These are phyloP conservation scores for Trichechus manatus DNA, from an alignment of 2,113 vertebrate species.

Conservation along the genomic window DNA sequence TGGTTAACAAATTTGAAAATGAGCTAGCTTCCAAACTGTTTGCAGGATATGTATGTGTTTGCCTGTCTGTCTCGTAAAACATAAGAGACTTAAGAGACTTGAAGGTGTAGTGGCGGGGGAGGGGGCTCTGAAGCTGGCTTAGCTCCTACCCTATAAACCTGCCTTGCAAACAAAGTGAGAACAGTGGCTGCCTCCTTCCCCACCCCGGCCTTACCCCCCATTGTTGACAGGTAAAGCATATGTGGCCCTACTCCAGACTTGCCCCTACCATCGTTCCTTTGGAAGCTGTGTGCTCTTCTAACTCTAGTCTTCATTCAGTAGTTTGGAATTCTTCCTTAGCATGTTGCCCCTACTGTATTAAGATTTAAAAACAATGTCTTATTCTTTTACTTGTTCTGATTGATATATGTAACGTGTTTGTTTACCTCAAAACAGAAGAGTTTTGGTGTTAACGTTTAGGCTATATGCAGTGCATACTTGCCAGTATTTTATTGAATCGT, in stretches of 20 bases:
- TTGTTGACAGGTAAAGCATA: not conserved
- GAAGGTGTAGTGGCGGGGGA: not conserved
- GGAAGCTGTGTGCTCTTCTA: not conserved
- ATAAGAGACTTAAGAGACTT: not conserved
- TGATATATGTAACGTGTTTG: not conserved
- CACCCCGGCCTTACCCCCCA: not conserved
- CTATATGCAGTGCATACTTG: not conserved
- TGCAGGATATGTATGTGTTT: not conserved
- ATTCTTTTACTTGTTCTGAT: constrained; percentile 2
- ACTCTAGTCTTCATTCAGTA: not conserved
- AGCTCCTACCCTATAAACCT: not conserved
- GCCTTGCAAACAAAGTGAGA: not conserved
- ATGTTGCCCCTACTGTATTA: not conserved
- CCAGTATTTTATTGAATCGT: not conserved
- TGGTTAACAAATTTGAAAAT: not conserved
- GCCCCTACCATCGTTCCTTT: not conserved
- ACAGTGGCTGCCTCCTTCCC: not conserved
- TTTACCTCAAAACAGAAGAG: not conserved
- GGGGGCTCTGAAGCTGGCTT: not conserved
- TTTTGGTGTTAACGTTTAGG: not conserved
- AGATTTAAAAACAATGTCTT: constrained; percentile 23
- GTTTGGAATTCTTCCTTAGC: not conserved
- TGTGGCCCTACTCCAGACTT: not conserved
- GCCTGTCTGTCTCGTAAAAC: not conserved
- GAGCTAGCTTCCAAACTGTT: not conserved